Evolutionary conservation across 1,140 invertebrate genomes (phyloP), one percentile per base, ranked within the genome.

Genomic region (Caenorhabditis brenneri): DNA sequence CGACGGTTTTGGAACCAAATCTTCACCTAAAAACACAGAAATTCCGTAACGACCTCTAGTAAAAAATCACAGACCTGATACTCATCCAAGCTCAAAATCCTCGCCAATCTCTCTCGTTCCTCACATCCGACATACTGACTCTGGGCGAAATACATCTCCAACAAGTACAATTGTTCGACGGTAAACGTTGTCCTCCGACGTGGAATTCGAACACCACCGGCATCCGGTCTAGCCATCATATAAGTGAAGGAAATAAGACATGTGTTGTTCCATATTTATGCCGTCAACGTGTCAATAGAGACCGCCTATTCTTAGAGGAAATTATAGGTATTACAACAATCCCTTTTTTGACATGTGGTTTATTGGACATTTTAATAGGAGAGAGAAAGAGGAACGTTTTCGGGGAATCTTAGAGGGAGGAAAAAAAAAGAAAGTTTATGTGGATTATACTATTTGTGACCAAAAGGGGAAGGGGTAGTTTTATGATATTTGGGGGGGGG

Each of bases 91-190:
- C 65, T 74, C 36, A 74, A 24, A 74, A 74, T 39, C 36, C 65
- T 74, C 10, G 65, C 65, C 22, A 74, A 42, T 12, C 65, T n/a
- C n/a, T 74, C 65, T 24, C 65, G 16, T 24, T 74, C 65, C 2
- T 74, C 65, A 74, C 65, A 74, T 27, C 65, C 65, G 24, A 74
- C 65, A 74, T 74, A 74, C 22, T 74, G 65, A 27, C 65, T 74
- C 29, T 42, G 33, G 10, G 65, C 65, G n/a, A 74, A 74, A 42
- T 74, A 74, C 65, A 74, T 74, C n/a, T 74, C 65, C 19, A 74
- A 36, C 9, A 74, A 19, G 42, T 74, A 74, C 36, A 74, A 24
- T 15, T 74, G 65, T 27, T 74, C 65, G 1, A 74, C 65, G 15
- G 65, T 74, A 42, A 74, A 74, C 36, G 65, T 74, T 9, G 65